Evolutionary conservation across 1,140 invertebrate species (phyloP).

Genomic region (Neocloeon triangulifer): DNA sequence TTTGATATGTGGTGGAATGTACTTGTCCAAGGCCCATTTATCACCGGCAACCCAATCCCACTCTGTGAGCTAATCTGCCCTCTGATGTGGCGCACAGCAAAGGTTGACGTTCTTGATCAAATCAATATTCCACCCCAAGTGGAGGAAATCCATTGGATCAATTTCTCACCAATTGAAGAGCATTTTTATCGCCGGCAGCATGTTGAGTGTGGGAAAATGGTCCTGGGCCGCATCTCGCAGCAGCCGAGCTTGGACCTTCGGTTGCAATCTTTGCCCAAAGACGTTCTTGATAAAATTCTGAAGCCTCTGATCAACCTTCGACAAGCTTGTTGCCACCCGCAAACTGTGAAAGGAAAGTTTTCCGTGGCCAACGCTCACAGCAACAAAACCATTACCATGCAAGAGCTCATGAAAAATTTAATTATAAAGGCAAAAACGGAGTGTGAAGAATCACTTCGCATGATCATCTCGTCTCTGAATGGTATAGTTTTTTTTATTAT

Average conservation of each 20-base stretch:
- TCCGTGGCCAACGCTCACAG: conserved; percentile 24
- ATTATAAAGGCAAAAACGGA: conserved; percentile 36
- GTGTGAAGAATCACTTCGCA: conserved; percentile 37
- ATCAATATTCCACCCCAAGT: conserved; percentile 22
- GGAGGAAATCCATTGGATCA: conserved; percentile 23
- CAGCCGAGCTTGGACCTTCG: conserved; percentile 11
- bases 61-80: conserved; percentile 28
- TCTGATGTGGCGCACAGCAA: conserved; percentile 45
- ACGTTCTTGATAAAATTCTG: conserved; percentile 16
- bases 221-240: too few species aligned
- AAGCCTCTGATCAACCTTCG: conserved; percentile 38
- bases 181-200: conserved; percentile 30
- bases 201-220: conserved; percentile 17
- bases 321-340: conserved; percentile 51
- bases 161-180: conserved; percentile 32
- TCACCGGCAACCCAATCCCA: conserved; percentile 19
- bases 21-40: conserved; percentile 29
- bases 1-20: conserved; percentile 28
- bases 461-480: conserved; percentile 37
- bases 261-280: conserved; percentile 13
- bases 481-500: conserved; percentile 15
- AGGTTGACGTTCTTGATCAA: conserved; percentile 35
- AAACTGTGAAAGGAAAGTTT: conserved; percentile 32
- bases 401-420: conserved; percentile 37
- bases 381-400: conserved; percentile 32